Conservation (phyloP, 2,888 invertebrate species). For the Ormyrus thymus region DNA sequence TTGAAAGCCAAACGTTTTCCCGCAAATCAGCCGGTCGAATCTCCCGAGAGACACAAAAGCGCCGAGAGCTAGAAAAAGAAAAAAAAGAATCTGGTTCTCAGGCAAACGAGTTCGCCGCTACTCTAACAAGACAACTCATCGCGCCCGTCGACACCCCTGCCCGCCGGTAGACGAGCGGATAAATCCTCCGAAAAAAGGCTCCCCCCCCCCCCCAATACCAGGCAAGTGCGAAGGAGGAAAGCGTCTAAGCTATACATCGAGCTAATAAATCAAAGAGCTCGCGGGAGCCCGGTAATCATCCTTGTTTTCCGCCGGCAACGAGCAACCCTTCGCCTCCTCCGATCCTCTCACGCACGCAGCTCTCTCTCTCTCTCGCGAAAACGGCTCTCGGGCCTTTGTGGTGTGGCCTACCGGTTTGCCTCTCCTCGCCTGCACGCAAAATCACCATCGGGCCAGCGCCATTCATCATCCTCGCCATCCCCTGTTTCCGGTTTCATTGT, state of each 20-base stretch:
- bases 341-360: constrained; percentile 53
- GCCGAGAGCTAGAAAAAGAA: too few species aligned
- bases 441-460: constrained; percentile 70
- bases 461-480: constrained; percentile 72
- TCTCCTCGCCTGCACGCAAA: constrained; percentile 67
- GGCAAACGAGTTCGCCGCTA: too few species aligned
- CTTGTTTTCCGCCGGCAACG: constrained; percentile 71
- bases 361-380: constrained; percentile 49
- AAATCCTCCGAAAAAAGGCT: too few species aligned
- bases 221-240: too few species aligned
- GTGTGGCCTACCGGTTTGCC: constrained; percentile 43
- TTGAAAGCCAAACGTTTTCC: too few species aligned
- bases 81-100: too few species aligned
- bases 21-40: too few species aligned
- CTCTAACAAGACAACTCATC: too few species aligned
- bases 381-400: constrained; percentile 33
- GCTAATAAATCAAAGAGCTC: constrained; percentile 46
- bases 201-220: too few species aligned
- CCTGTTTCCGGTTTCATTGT: constrained; percentile 60
- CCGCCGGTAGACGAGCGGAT: too few species aligned
- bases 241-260: not conserved
- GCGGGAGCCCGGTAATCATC: constrained; percentile 57
- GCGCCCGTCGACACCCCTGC: too few species aligned
- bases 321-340: constrained; percentile 62
- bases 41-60: too few species aligned